Conservation (phyloP, 2,797 vertebrate genomes). For the Hemibagrus guttatus region DNA sequence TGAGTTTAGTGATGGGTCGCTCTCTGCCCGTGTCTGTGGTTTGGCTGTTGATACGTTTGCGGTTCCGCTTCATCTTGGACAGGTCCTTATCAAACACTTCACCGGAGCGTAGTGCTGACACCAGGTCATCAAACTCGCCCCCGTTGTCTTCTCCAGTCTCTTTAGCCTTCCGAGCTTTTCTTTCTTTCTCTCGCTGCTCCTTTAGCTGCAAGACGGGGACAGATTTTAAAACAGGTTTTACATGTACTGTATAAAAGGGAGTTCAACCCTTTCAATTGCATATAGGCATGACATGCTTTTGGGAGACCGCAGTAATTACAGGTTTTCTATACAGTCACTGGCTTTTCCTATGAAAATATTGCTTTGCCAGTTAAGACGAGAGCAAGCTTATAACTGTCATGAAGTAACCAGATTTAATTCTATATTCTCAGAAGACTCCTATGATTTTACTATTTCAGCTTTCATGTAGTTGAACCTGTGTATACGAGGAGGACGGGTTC, state of each 20-base stretch:
- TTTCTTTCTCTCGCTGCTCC: slow-evolving; percentile 92
- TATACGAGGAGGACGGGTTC: not conserved
- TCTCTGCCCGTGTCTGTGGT: slow-evolving; percentile 86
- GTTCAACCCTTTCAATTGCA: not conserved
- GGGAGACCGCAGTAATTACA: slow-evolving; percentile 7
- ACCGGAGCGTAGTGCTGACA: slow-evolving; percentile 93
- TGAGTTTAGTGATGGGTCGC: slow-evolving; percentile 93
- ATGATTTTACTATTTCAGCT: not conserved
- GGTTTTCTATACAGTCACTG: slow-evolving; percentile 1
- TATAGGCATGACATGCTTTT: not conserved
- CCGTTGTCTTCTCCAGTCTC: slow-evolving; percentile 90
- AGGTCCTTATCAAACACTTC: slow-evolving; percentile 99
- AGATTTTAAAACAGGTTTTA: slow-evolving; percentile 18
- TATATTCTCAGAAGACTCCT: not conserved
- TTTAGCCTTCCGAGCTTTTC: slow-evolving; percentile 89
- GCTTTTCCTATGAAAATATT: not conserved
- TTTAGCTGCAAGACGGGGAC: slow-evolving; percentile 80
- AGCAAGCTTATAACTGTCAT: not conserved
- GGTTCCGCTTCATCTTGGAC: slow-evolving; percentile 97
- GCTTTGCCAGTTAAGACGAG: slow-evolving; percentile 1
- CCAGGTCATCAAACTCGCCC: slow-evolving; percentile 96
- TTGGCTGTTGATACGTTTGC: slow-evolving; percentile 92
- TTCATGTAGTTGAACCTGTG: not conserved
- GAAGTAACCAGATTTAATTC: not conserved
- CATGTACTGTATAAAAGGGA: not conserved